Percentiles rank a stretch among this genome's conserved stretches.
These are phyloP conservation scores for Odontesthes bonariensis DNA, from an alignment of 2,113 vertebrate species.

Conservation along the genomic window DNA sequence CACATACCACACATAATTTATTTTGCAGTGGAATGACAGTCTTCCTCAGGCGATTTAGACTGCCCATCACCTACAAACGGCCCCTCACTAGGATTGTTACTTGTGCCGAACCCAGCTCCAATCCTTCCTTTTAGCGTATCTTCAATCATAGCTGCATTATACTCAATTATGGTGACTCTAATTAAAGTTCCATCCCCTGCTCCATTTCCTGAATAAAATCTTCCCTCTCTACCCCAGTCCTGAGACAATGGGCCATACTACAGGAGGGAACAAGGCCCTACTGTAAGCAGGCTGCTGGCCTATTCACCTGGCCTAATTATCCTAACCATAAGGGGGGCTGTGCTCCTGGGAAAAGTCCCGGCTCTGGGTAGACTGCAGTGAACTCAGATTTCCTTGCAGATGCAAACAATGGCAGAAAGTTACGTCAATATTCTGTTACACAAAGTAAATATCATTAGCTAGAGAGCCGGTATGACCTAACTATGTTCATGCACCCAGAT, in stretches of 20 bases:
- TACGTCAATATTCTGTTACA: conserved; percentile 19
- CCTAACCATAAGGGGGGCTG: conserved; percentile 66
- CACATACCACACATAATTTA: conserved; percentile 49
- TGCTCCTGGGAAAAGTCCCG: conserved; percentile 69
- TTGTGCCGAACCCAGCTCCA: conserved; percentile 49
- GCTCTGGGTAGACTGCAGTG: conserved; percentile 45
- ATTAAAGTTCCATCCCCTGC: conserved; percentile 76
- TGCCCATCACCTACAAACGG: conserved; percentile 1
- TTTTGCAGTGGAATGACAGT: conserved; percentile 35
- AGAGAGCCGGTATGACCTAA: conserved; percentile 6
- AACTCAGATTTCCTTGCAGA: conserved; percentile 64
- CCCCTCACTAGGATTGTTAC: conserved; percentile 47
- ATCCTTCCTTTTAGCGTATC: conserved; percentile 61
- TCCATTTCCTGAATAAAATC: conserved; percentile 78
- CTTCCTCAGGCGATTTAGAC: conserved; percentile 48
- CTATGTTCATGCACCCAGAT: conserved; percentile 8
- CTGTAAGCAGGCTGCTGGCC: conserved; percentile 78
- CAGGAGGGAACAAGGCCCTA: conserved; percentile 80
- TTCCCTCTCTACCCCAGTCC: conserved; percentile 40
- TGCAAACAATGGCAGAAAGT: conserved; percentile 39
- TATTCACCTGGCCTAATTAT: conserved; percentile 86
- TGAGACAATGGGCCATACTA: conserved; percentile 75
- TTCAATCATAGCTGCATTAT: conserved; percentile 78
- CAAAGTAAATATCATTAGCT: conserved; percentile 12
- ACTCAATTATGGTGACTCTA: conserved; percentile 76